Evolutionary conservation across 2,888 invertebrate species (phyloP).

Genomic region (Caenorhabditis afra): DNA sequence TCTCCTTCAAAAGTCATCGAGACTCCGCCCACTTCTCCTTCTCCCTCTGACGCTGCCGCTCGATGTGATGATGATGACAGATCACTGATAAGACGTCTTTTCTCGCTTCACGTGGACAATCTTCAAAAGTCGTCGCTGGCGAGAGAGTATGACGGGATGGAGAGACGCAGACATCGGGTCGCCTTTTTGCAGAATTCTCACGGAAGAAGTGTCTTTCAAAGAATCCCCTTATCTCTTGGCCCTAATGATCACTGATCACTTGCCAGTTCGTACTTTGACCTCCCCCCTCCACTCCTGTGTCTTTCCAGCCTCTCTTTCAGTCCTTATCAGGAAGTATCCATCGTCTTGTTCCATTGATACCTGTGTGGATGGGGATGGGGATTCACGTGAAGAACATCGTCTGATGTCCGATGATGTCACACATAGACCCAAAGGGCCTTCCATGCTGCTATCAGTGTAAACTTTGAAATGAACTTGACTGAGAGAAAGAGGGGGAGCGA

Average conservation of each 20-base stretch:
- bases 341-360: background rate
- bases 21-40: conserved; percentile 32
- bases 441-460: no score
- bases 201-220: conserved; percentile 20
- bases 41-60: background rate
- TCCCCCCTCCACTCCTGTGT: no score
- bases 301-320: background rate
- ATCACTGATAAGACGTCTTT: conserved; percentile 44
- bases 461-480: conserved; percentile 1
- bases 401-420: background rate
- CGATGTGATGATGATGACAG: no score
- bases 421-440: no score
- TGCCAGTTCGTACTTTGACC: background rate
- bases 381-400: conserved; percentile 18
- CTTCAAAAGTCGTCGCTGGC: conserved; percentile 14
- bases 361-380: no score
- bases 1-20: conserved; percentile 47
- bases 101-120: conserved; percentile 24
- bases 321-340: background rate
- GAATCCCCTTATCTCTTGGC: conserved; percentile 2
- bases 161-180: background rate
- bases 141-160: background rate
- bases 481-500: no score
- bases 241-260: conserved; percentile 4
- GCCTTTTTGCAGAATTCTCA: no score